Evolutionary conservation across 2,797 vertebrate genomes (phyloP).

Genomic region (Tolypeutes matacus): DNA sequence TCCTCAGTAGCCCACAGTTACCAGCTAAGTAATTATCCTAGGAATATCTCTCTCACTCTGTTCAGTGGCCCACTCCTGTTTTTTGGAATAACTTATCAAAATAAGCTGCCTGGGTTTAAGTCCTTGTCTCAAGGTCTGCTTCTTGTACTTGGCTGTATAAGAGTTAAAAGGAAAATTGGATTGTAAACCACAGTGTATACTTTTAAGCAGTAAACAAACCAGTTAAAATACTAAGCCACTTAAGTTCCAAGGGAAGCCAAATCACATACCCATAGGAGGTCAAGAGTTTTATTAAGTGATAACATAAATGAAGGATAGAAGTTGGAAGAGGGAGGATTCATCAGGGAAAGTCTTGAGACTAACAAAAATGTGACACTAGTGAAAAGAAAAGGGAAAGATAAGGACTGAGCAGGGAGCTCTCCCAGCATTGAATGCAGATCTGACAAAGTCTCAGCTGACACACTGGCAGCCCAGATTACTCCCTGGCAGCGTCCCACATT

Average conservation of each 20-base stretch:
- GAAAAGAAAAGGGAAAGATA: neutral
- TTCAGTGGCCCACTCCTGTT: neutral
- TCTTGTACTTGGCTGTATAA: neutral
- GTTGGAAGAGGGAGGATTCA: neutral
- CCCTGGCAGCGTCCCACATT: neutral
- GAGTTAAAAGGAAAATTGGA: neutral
- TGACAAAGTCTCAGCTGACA: neutral
- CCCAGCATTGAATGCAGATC: neutral
- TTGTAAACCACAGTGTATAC: neutral
- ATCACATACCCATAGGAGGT: neutral
- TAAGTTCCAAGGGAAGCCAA: neutral
- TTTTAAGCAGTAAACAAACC: slow-evolving; percentile 6
- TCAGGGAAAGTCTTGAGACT: neutral
- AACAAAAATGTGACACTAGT: neutral
- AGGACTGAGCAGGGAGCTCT: neutral
- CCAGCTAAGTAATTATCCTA: neutral
- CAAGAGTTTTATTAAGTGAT: neutral
- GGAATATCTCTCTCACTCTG: neutral
- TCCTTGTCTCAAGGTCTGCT: neutral
- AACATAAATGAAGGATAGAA: neutral
- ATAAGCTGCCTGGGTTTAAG: neutral
- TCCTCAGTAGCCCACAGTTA: neutral
- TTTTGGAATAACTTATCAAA: neutral
- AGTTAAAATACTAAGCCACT: slow-evolving; percentile 35
- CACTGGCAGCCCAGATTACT: neutral